These are phyloP conservation scores for Lissonota sp. DNA, from an alignment of 2,888 invertebrate species.

Conservation along the genomic window DNA sequence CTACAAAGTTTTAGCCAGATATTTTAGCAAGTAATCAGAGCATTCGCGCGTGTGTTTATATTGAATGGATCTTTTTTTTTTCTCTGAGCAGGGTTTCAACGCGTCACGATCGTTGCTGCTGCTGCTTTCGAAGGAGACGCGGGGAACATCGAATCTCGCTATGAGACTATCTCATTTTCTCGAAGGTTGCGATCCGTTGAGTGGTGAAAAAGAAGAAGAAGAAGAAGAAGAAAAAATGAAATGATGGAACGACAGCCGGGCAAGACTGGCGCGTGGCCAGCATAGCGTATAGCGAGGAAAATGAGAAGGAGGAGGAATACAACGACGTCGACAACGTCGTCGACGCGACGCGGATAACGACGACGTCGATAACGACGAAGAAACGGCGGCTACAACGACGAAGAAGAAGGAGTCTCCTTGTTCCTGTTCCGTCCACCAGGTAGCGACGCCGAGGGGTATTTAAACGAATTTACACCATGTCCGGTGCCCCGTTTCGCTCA, in stretches of 20 bases:
- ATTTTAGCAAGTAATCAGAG: too few species aligned
- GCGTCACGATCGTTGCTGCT: too few species aligned
- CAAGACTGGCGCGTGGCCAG: conserved; percentile 63
- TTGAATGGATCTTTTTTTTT: too few species aligned
- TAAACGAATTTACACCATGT: conserved; percentile 85
- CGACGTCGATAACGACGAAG: not conserved
- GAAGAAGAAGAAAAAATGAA: conserved; percentile 37
- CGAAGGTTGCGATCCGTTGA: conserved; percentile 32
- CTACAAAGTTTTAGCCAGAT: too few species aligned
- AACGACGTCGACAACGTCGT: conserved; percentile 61
- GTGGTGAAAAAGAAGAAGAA: conserved; percentile 26
- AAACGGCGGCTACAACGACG: conserved; percentile 10
- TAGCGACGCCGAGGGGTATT: conserved; percentile 86
- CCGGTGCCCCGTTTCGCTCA: conserved; percentile 86
- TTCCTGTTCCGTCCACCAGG: conserved; percentile 84
- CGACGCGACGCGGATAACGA: conserved; percentile 46
- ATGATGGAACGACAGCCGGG: conserved; percentile 61
- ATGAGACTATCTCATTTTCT: conserved; percentile 23
- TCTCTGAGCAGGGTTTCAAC: too few species aligned
- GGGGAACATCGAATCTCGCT: not conserved
- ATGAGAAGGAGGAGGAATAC: conserved; percentile 7
- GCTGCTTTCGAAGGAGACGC: too few species aligned
- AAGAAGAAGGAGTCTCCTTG: conserved; percentile 66
- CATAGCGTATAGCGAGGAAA: conserved; percentile 17
- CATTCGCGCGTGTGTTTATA: too few species aligned